These are phyloP conservation scores for Sorex maritimensis DNA, from an alignment of 2,797 vertebrate genomes.

Conservation along the genomic window DNA sequence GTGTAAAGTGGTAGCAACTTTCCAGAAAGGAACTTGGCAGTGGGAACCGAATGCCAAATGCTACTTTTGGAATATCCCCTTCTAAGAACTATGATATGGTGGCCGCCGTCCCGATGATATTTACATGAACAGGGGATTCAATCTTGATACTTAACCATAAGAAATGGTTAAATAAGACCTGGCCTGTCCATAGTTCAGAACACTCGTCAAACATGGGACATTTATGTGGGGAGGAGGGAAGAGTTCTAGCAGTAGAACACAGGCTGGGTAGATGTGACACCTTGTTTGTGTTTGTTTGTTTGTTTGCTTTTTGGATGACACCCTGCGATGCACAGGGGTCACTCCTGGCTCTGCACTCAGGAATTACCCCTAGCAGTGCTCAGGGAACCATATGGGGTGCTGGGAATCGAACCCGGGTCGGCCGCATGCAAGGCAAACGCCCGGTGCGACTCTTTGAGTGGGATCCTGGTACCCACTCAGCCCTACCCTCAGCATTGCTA, in stretches of 20 bases:
- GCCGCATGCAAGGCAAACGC: no score
- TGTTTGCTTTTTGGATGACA: no score
- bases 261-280: no score
- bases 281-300: no score
- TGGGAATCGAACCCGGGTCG: no score
- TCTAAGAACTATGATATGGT: conserved; percentile 23
- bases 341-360: no score
- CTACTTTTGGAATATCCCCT: neutral
- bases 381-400: no score
- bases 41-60: neutral
- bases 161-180: conserved; percentile 10
- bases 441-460: no score
- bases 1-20: conserved; percentile 36
- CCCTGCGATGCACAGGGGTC: no score
- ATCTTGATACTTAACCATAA: neutral
- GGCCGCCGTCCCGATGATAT: neutral
- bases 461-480: no score
- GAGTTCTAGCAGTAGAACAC: no score
- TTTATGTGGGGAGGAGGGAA: neutral
- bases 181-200: neutral
- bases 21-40: conserved; percentile 42
- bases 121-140: neutral
- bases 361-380: no score
- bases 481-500: neutral
- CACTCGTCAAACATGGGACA: neutral